phyloP scores from a whole-genome alignment of 2,888 invertebrate species.

The Rhogogaster chlorosoma region DNA sequence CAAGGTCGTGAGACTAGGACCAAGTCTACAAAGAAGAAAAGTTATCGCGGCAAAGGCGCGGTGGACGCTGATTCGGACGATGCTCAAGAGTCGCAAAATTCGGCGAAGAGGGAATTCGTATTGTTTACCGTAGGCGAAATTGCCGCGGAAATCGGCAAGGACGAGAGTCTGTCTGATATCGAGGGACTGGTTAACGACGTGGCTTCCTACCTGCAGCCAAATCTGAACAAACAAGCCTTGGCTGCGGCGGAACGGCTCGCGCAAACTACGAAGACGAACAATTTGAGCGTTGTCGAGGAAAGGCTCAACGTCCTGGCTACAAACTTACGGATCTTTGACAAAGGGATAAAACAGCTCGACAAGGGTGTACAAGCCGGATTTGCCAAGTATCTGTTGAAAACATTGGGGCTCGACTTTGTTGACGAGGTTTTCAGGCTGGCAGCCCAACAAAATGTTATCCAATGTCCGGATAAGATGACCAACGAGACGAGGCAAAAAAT shows the following conservation, averaged over 20 bases:
- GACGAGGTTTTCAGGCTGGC: conserved; percentile 89
- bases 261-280: conserved; percentile 81
- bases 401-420: conserved; percentile 90
- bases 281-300: conserved; percentile 81
- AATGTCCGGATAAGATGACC: conserved; percentile 82
- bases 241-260: conserved; percentile 87
- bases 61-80: conserved; percentile 86
- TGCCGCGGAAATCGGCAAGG: conserved; percentile 81
- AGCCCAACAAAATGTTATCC: conserved; percentile 82
- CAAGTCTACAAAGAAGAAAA: conserved; percentile 93
- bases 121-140: conserved; percentile 86
- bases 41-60: conserved; percentile 80
- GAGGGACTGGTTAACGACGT: conserved; percentile 87
- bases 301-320: conserved; percentile 88
- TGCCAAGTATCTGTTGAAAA: conserved; percentile 91
- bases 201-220: conserved; percentile 85
- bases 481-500: conserved; percentile 85
- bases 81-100: conserved; percentile 76
- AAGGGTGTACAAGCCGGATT: conserved; percentile 84
- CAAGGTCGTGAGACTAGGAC: conserved; percentile 98
- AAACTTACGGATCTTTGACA: conserved; percentile 89
- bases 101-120: conserved; percentile 81
- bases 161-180: conserved; percentile 81
- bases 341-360: conserved; percentile 85
- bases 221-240: conserved; percentile 84